Percentiles rank a stretch among this genome's conserved stretches.
Evolutionary conservation across 2,113 vertebrate species (phyloP).

Genomic region (Poeciliopsis retropinna): DNA sequence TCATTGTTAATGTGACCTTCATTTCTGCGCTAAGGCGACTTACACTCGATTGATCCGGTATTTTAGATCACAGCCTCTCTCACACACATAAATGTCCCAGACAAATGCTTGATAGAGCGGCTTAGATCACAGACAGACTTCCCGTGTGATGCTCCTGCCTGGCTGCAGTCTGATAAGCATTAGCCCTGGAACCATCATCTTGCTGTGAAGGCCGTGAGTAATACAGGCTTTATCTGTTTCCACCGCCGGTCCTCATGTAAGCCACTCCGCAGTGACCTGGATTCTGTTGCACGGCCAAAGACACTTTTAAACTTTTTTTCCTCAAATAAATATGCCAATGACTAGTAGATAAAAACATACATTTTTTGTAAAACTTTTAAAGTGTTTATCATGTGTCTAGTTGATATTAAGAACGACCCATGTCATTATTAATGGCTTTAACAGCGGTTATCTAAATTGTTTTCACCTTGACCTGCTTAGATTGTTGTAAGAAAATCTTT

Average conservation of each 20-base stretch:
- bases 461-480: background rate
- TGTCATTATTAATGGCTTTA: background rate
- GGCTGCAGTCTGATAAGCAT: conserved; percentile 62
- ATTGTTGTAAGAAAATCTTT: background rate
- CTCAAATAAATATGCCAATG: background rate
- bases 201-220: conserved; percentile 24
- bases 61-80: conserved; percentile 23
- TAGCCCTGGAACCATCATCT: conserved; percentile 24
- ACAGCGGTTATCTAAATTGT: background rate
- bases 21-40: conserved; percentile 31
- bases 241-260: conserved; percentile 8
- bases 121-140: conserved; percentile 47
- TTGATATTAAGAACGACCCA: background rate
- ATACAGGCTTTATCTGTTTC: conserved; percentile 34
- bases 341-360: background rate
- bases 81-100: conserved; percentile 18
- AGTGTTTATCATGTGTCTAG: background rate
- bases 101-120: conserved; percentile 40
- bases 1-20: conserved; percentile 52
- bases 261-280: conserved; percentile 15
- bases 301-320: conserved; percentile 4
- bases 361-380: background rate
- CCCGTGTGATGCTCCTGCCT: conserved; percentile 39
- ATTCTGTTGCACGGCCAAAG: conserved; percentile 24
- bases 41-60: conserved; percentile 36